Conservation (phyloP, 2,113 vertebrate genomes). For the Pteropus alecto region DNA sequence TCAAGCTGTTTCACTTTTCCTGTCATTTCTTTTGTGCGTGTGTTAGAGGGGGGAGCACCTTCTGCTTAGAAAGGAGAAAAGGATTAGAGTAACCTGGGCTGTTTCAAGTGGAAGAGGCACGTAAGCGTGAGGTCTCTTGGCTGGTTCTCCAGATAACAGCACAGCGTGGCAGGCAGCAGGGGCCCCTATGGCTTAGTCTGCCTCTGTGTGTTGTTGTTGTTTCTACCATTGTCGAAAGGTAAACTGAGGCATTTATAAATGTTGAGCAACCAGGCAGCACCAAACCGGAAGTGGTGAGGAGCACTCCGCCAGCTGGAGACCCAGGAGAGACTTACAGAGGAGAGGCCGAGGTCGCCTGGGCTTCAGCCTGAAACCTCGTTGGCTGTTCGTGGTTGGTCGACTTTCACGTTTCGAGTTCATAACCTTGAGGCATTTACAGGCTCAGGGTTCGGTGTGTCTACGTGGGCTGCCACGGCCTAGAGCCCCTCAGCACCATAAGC, state of each 20-base stretch:
- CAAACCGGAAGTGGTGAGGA: not conserved
- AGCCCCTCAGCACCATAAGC: not conserved
- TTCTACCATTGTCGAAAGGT: not conserved
- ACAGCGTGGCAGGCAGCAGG: accelerated
- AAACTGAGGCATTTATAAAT: not conserved
- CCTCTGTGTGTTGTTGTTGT: not conserved
- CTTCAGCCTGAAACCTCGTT: not conserved
- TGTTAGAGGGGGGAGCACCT: not conserved
- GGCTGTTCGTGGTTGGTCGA: not conserved
- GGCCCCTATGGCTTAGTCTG: not conserved
- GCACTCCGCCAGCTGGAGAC: not conserved
- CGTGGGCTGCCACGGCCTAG: not conserved
- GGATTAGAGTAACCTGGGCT: not conserved
- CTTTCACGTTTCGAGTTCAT: not conserved
- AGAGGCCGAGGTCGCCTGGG: not conserved
- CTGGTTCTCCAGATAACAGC: too few species aligned
- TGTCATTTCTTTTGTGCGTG: not conserved
- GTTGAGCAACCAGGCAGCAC: not conserved
- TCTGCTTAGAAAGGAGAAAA: not conserved
- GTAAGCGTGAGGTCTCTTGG: too few species aligned
- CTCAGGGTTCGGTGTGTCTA: not conserved
- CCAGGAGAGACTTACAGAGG: not conserved
- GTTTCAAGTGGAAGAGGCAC: not conserved
- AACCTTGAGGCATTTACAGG: not conserved
- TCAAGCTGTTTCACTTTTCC: not conserved